Evolutionary conservation across 2,113 vertebrate genomes (phyloP).

Genomic region (Oceanites oceanicus): DNA sequence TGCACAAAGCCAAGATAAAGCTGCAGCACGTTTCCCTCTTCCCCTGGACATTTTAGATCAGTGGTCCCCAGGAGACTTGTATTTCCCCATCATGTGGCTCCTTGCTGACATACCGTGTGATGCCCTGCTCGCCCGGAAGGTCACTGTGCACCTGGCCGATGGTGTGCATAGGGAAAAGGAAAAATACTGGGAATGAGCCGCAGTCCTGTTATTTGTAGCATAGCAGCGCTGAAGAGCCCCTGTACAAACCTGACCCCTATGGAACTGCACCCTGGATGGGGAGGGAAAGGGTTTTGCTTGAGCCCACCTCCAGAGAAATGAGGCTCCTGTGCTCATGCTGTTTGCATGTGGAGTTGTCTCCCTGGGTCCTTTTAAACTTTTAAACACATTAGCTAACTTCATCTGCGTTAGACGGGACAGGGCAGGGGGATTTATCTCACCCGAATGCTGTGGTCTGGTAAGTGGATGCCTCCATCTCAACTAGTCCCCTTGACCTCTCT

Average conservation of each 20-base stretch:
- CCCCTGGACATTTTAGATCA: rapidly evolving
- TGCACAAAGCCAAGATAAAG: background rate
- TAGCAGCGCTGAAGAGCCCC: background rate
- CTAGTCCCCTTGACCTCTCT: background rate
- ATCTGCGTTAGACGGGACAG: background rate
- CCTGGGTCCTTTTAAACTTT: background rate
- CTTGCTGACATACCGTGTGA: background rate
- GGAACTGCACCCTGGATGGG: background rate
- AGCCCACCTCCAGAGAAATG: background rate
- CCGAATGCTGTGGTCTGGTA: background rate
- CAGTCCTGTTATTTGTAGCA: background rate
- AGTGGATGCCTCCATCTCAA: background rate
- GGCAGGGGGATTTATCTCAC: background rate
- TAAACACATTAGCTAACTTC: background rate
- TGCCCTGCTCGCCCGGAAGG: background rate
- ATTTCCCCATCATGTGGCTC: conserved; percentile 26
- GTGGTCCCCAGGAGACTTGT: background rate
- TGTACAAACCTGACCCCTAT: background rate
- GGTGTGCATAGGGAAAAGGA: background rate
- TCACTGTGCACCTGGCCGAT: background rate
- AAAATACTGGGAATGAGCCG: conserved; percentile 21
- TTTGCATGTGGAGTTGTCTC: background rate
- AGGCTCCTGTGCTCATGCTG: background rate
- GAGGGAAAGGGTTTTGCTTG: background rate
- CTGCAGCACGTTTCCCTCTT: conserved; percentile 2